Conservation (phyloP, 1,140 invertebrate genomes). For the Dendrolimus kikuchii region DNA sequence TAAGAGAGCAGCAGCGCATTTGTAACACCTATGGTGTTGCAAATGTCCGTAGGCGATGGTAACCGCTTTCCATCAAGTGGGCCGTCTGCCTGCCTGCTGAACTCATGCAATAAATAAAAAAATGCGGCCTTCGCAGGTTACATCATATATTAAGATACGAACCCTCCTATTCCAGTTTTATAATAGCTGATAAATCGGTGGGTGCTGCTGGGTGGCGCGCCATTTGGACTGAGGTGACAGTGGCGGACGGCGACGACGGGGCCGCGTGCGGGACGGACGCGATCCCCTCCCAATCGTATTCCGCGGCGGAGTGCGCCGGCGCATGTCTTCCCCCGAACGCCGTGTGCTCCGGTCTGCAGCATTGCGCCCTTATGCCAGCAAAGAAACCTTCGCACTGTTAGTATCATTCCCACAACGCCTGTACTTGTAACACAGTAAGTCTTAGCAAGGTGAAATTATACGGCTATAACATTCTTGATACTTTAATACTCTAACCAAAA, state of each 20-base stretch:
- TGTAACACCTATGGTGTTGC: too few relatives aligned
- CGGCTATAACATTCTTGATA: too few relatives aligned
- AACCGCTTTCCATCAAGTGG: too few relatives aligned
- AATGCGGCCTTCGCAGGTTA: too few relatives aligned
- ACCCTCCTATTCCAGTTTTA: slow-evolving; percentile 69
- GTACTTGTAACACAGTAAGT: not conserved
- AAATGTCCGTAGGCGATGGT: too few relatives aligned
- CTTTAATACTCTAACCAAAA: too few relatives aligned
- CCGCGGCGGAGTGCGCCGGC: slow-evolving; percentile 32
- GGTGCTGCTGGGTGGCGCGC: slow-evolving; percentile 84
- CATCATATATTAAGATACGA: too few relatives aligned
- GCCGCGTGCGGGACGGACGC: slow-evolving; percentile 87
- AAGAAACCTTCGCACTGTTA: slow-evolving; percentile 45
- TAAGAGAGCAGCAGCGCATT: too few relatives aligned
- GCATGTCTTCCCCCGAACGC: slow-evolving; percentile 50
- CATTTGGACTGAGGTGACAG: slow-evolving; percentile 90
- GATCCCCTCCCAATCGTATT: not conserved
- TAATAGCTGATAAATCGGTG: slow-evolving; percentile 79
- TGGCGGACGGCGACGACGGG: slow-evolving; percentile 70
- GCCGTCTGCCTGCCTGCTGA: too few relatives aligned
- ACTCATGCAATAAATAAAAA: too few relatives aligned
- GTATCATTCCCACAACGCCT: slow-evolving; percentile 30
- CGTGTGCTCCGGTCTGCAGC: slow-evolving; percentile 52
- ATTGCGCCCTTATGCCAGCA: slow-evolving; percentile 42
- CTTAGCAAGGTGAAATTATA: too few relatives aligned